Evolutionary conservation across 2,797 vertebrate genomes (phyloP).

Genomic region (Microchirus variegatus): DNA sequence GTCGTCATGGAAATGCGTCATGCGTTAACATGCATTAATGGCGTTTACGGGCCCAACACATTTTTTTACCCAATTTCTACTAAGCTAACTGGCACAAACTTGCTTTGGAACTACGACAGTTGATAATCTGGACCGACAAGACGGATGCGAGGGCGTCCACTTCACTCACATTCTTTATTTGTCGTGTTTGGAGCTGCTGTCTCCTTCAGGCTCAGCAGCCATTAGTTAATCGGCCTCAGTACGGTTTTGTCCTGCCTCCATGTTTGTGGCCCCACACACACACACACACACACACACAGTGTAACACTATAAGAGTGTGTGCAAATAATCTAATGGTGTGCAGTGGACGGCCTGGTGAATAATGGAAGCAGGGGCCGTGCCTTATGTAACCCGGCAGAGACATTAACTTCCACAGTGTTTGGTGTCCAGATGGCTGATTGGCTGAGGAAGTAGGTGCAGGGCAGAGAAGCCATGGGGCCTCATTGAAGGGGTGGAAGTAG

Average conservation of each 20-base stretch:
- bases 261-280: conserved; percentile 28
- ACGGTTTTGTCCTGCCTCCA: conserved; percentile 11
- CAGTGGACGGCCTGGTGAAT: conserved; percentile 46
- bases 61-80: too few relatives aligned
- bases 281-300: too few relatives aligned
- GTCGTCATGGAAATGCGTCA: too few relatives aligned
- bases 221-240: conserved; percentile 37
- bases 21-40: too few relatives aligned
- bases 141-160: not conserved
- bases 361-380: conserved; percentile 44
- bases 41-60: too few relatives aligned
- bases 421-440: conserved; percentile 70
- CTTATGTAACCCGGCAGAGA: conserved; percentile 68
- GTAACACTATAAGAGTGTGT: conserved; percentile 44
- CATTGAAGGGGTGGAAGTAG: not conserved
- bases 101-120: not conserved
- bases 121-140: not conserved
- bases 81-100: not conserved
- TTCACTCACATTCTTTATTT: conserved; percentile 1
- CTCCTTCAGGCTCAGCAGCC: conserved; percentile 24
- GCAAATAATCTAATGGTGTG: conserved; percentile 60
- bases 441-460: conserved; percentile 32
- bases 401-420: conserved; percentile 59
- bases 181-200: not conserved
- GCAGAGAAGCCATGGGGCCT: conserved; percentile 22